Percentiles rank a stretch among this genome's conserved stretches.
Conservation (phyloP, 2,797 vertebrate species). For the Distichodus sexfasciatus region DNA sequence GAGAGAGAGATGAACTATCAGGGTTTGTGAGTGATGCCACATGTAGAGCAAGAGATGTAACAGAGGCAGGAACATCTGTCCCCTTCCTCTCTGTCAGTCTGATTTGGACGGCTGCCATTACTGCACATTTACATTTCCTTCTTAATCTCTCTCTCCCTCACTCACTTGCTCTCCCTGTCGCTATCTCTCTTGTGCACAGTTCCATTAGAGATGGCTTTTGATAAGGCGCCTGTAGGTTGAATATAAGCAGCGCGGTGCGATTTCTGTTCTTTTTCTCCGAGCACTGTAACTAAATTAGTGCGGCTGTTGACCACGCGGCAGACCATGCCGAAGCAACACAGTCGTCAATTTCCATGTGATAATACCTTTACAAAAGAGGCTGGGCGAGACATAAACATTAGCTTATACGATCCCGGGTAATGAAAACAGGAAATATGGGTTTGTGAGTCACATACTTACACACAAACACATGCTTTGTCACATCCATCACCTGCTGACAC, state of each 20-base stretch:
- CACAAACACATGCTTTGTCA: no score
- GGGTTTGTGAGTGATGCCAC: conserved; percentile 10
- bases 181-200: not conserved
- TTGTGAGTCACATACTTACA: no score
- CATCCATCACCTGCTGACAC: no score
- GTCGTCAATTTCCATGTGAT: not conserved
- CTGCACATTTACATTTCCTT: no score
- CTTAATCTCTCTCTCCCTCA: conserved; percentile 20
- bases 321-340: not conserved
- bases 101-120: no score
- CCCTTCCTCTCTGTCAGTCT: no score
- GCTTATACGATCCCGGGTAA: no score
- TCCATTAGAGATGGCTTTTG: not conserved
- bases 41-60: conserved; percentile 53
- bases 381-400: not conserved
- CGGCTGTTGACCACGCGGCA: not conserved
- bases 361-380: not conserved
- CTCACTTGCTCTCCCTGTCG: not conserved
- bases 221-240: not conserved
- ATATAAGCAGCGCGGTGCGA: not conserved
- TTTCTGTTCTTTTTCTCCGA: not conserved
- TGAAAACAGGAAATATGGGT: no score
- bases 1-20: conserved; percentile 9
- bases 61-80: conserved; percentile 22
- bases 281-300: not conserved